These are phyloP conservation scores for Gobiocypris rarus DNA, from an alignment of 2,113 vertebrate species.

Conservation along the genomic window DNA sequence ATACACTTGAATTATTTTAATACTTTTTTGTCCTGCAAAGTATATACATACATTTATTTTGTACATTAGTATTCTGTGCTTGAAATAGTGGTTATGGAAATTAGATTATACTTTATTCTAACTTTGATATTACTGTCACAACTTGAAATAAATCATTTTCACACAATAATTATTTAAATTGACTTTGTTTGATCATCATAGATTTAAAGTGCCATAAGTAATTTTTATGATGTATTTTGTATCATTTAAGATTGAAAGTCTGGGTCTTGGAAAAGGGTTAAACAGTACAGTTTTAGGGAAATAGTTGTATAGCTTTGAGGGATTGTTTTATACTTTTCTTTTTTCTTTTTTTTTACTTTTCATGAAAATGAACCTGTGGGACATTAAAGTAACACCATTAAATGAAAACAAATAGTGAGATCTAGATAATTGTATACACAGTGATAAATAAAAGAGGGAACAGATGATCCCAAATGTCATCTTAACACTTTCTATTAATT, in stretches of 20 bases:
- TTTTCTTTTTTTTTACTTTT: constrained; percentile 3
- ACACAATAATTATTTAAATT: neutral
- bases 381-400: too few species aligned
- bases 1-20: too few species aligned
- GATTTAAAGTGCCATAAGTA: neutral
- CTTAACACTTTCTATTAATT: neutral
- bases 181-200: neutral
- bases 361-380: too few species aligned
- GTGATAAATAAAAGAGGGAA: too few species aligned
- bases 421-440: too few species aligned
- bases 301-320: neutral
- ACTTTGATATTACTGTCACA: neutral
- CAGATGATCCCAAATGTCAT: too few species aligned
- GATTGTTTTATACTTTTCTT: neutral
- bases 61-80: too few species aligned
- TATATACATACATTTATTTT: too few species aligned
- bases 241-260: neutral
- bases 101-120: neutral
- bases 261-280: neutral
- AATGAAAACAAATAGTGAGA: too few species aligned
- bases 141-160: neutral
- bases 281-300: too few species aligned
- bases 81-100: too few species aligned
- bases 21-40: too few species aligned
- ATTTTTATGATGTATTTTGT: neutral